These are phyloP conservation scores for Philotrypesis tridentata DNA, from an alignment of 1,140 invertebrate genomes.

Conservation along the genomic window DNA sequence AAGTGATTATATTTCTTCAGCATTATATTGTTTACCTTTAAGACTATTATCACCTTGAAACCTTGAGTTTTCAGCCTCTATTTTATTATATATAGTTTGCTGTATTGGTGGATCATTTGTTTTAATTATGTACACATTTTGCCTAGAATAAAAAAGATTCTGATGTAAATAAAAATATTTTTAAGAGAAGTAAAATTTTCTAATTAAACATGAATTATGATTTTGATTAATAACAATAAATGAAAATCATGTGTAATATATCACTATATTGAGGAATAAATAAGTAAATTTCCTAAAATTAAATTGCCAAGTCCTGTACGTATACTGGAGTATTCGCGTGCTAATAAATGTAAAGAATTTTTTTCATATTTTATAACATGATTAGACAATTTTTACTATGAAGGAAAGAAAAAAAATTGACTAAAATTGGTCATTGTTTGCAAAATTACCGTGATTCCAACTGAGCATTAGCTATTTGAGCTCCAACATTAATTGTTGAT, in stretches of 20 bases:
- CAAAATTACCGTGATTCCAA: slow-evolving; percentile 68
- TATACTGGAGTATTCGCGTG: no score
- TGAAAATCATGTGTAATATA: no score
- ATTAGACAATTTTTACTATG: not conserved
- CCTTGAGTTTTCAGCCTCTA: slow-evolving; percentile 59
- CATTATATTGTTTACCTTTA: slow-evolving; percentile 59
- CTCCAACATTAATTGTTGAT: slow-evolving; percentile 63
- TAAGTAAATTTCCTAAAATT: no score
- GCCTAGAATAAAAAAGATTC: slow-evolving; percentile 62
- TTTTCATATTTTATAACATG: not conserved
- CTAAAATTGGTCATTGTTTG: slow-evolving; percentile 22
- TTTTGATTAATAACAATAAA: not conserved
- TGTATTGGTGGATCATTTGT: slow-evolving; percentile 60
- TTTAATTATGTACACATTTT: slow-evolving; percentile 69
- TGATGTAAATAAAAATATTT: not conserved
- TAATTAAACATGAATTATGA: not conserved
- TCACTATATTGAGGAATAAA: no score
- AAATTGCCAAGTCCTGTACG: no score
- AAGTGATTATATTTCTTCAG: slow-evolving; percentile 2
- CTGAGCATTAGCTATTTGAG: slow-evolving; percentile 59
- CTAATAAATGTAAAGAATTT: not conserved
- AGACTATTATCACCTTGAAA: slow-evolving; percentile 60
- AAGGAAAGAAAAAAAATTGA: not conserved
- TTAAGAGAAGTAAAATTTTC: no score
- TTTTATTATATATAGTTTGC: slow-evolving; percentile 57